Evolutionary conservation across 2,113 vertebrate genomes (phyloP).

Genomic region (Microtus richardsoni): DNA sequence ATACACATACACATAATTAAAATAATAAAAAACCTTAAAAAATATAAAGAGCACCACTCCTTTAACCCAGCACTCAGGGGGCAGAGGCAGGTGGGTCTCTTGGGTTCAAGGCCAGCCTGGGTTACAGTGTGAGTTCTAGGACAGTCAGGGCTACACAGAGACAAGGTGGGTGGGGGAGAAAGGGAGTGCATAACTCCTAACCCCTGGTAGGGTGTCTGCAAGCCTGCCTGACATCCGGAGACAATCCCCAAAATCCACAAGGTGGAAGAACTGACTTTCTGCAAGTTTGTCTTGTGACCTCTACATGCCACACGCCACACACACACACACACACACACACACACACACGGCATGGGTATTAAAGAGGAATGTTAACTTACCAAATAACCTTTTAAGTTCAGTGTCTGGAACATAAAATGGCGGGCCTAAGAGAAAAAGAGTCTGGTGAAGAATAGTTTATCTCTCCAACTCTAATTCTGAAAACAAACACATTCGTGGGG

Average conservation of each 20-base stretch:
- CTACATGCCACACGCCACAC: not conserved
- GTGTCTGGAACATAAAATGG: not conserved
- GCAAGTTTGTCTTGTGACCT: not conserved
- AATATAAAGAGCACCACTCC: not conserved
- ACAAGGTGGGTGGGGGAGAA: too few relatives aligned
- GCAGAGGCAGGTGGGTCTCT: not conserved
- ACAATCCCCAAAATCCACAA: not conserved
- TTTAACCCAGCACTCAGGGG: not conserved
- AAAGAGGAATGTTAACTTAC: constrained; percentile 79
- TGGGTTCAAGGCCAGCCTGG: not conserved
- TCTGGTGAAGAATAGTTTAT: not conserved
- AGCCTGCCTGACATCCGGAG: too few relatives aligned
- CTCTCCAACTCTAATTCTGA: not conserved
- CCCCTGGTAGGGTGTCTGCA: not conserved
- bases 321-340: not conserved
- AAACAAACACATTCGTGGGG: not conserved
- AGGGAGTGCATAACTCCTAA: not conserved
- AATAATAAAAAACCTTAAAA: not conserved
- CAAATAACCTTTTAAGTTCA: constrained; percentile 80
- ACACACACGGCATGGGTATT: not conserved
- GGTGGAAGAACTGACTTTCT: not conserved
- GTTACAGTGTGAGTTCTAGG: not conserved
- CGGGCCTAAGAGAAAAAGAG: constrained; percentile 72
- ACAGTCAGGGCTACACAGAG: not conserved
- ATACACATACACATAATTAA: not conserved